Evolutionary conservation across 2,113 vertebrate genomes (phyloP).

Genomic region (Syngnathoides biaculeatus): DNA sequence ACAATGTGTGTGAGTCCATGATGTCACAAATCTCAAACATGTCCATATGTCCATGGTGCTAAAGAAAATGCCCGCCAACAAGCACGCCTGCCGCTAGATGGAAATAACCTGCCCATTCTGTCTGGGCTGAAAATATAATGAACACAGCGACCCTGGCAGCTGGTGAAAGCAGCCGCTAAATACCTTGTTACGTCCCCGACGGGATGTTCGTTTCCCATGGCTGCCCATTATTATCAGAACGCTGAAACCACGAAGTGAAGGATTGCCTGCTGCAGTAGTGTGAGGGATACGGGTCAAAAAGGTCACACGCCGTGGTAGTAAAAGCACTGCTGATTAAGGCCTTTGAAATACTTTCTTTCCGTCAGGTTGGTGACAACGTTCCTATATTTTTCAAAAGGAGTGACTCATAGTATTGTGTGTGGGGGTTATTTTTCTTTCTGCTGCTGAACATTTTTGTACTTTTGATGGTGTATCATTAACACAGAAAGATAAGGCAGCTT

Average conservation of each 20-base stretch:
- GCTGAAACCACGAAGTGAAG: conserved; percentile 28
- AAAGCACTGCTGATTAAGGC: conserved; percentile 23
- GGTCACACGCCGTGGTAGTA: conserved; percentile 3
- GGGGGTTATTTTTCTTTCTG: background rate
- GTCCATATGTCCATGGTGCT: conserved; percentile 5
- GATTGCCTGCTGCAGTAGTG: conserved; percentile 9
- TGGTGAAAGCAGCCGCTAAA: conserved; percentile 43
- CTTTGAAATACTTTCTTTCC: conserved; percentile 18
- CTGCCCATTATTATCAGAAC: conserved; percentile 26
- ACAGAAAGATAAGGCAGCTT: background rate
- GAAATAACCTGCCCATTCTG: conserved; percentile 63
- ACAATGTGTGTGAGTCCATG: background rate
- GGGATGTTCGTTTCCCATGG: conserved; percentile 38
- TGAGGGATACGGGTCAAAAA: background rate
- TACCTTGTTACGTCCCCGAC: conserved; percentile 28
- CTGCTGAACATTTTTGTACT: background rate
- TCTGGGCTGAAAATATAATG: conserved; percentile 53
- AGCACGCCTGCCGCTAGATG: conserved; percentile 45
- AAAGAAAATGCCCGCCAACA: conserved; percentile 44
- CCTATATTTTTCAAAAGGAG: background rate
- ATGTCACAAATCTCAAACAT: conserved; percentile 7
- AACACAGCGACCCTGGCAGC: conserved; percentile 45
- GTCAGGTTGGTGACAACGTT: conserved; percentile 3
- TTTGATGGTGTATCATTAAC: background rate
- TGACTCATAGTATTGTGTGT: background rate